Percentiles rank a stretch among this genome's conserved stretches.
Conservation (phyloP, 1,140 invertebrate genomes). For the Achatina immaculata region DNA sequence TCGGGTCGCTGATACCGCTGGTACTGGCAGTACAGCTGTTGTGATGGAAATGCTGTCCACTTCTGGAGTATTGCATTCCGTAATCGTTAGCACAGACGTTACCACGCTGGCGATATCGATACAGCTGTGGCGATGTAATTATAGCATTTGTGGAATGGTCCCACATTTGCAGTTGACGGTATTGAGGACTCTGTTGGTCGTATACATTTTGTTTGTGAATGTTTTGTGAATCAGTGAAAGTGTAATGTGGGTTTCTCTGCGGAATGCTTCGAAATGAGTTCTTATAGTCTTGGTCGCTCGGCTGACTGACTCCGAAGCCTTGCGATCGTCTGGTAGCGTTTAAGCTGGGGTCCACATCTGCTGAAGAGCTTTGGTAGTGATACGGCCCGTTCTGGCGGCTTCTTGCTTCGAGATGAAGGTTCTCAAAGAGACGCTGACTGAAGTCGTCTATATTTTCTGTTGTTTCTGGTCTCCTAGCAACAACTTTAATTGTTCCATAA, state of each 20-base stretch:
- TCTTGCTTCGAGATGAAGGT: conserved; percentile 45
- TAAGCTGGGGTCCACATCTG: conserved; percentile 50
- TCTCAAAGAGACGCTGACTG: conserved; percentile 43
- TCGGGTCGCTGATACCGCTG: conserved; percentile 49
- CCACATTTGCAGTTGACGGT: background rate
- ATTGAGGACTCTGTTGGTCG: background rate
- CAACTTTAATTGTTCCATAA: conserved; percentile 38
- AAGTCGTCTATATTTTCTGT: background rate
- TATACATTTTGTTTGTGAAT: background rate
- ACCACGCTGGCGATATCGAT: background rate
- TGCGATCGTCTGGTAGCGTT: conserved; percentile 64
- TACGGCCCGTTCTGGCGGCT: conserved; percentile 33
- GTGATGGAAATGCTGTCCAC: conserved; percentile 50
- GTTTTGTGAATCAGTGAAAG: conserved; percentile 1
- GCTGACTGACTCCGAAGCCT: conserved; percentile 52
- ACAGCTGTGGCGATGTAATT: background rate
- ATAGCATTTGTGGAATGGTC: conserved; percentile 6
- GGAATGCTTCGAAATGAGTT: conserved; percentile 53
- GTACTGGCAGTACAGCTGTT: conserved; percentile 50
- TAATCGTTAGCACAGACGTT: conserved; percentile 5
- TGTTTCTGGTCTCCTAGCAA: conserved; percentile 30
- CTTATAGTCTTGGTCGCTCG: conserved; percentile 50
- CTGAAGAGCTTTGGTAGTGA: background rate
- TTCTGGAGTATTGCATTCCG: conserved; percentile 48
- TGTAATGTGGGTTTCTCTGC: conserved; percentile 12